Base-by-base conservation (phyloP, 2,888 invertebrate genomes). In the Pinctada fucata region DNA sequence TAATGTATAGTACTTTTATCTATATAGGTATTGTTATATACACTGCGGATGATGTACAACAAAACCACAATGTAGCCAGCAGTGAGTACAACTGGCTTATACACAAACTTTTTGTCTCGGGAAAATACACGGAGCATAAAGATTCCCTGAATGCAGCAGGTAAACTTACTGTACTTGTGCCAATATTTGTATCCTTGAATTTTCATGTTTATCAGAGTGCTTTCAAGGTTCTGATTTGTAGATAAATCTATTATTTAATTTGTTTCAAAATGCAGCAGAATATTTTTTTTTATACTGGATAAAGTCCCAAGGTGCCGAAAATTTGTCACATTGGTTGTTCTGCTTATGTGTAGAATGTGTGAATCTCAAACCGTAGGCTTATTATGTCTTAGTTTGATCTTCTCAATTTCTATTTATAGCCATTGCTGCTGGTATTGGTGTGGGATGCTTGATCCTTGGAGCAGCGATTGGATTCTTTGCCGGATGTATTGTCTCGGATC, bases 401-500 rank as follows among this genome's bases (percentile, higher is more conserved):
- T 31, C 31, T 31, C 1, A 1, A 68, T 51, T 74, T 68, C 51
- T 71, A 50, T 69, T 79, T 75, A 5, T 83, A 88, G 88, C 85
- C 66, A 84, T 81, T 5, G 82, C 85, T 47, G 87, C 88, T 4
- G 87, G 85, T 3, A 81, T 85, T 8, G 85, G 83, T 0, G 81
- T 87, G 8, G 87, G 85, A 0, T 86, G 87, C 76, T 80, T 88
- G 73, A 52, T 88, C 6, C 78, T 87, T 47, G 88, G 88, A 10
- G 73, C 78, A n/a, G 31, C 86, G 3, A 79, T 88, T 0, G 88
- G 88, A 47, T 66, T 74, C 66, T 48, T 63, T 3, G 6, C 63
- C 1, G 74, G 65, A 3, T 74, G 74, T 66, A 66, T 13, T 48
- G 16, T 73, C 2, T 52, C 63, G 47, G 64, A 72, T 16, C 49